A percentile compares a stretch with the other conserved stretches of the same genome.
Conservation (phyloP, 2,113 vertebrate species). For the Cricetomys ansorgei region DNA sequence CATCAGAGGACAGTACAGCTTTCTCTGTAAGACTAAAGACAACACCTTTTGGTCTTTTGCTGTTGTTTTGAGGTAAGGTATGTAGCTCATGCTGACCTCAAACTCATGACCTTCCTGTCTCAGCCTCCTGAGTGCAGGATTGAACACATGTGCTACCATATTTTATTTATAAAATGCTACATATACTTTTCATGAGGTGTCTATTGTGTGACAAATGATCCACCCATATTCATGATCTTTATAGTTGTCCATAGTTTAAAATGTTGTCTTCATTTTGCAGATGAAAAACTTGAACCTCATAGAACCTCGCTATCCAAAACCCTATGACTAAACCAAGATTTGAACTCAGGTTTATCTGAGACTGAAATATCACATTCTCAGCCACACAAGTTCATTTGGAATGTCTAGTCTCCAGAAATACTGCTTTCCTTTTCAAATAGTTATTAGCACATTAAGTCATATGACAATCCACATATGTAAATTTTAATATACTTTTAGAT, state of each 20-base stretch:
- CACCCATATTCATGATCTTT: slow-evolving; percentile 31
- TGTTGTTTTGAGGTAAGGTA: neutral
- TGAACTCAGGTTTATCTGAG: slow-evolving; percentile 55
- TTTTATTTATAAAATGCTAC: slow-evolving; percentile 50
- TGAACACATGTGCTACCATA: neutral
- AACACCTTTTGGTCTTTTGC: neutral
- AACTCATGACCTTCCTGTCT: neutral
- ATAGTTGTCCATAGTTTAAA: neutral
- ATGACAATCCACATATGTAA: slow-evolving; percentile 53
- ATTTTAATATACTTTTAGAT: slow-evolving; percentile 43
- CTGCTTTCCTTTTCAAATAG: slow-evolving; percentile 43
- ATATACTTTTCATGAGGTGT: neutral
- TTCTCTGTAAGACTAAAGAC: neutral
- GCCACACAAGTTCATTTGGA: slow-evolving; percentile 40
- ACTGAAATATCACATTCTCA: slow-evolving; percentile 60
- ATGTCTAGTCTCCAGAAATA: slow-evolving; percentile 38
- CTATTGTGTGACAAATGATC: slow-evolving; percentile 13
- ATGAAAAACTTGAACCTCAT: slow-evolving; percentile 22
- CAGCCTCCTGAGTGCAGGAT: neutral
- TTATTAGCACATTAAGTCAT: slow-evolving; percentile 26
- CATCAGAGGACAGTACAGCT: slow-evolving; percentile 1
- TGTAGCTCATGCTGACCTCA: neutral
- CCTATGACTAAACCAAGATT: slow-evolving; percentile 26
- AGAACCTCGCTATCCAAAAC: neutral
- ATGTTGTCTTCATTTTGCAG: neutral